These are phyloP conservation scores for Morelia viridis DNA, from an alignment of 2,797 vertebrate genomes.

Conservation along the genomic window DNA sequence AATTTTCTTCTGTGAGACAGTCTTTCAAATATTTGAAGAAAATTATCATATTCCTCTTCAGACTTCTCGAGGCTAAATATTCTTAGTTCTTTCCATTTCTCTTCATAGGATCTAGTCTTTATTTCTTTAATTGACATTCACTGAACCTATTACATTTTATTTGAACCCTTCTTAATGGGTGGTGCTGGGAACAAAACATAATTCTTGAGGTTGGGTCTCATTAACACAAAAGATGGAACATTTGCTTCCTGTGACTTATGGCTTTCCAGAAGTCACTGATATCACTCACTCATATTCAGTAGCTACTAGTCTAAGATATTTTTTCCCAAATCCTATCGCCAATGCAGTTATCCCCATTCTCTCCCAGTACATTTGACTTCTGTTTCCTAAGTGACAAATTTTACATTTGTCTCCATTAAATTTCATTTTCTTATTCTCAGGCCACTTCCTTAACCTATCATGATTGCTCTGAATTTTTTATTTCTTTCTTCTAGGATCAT, in stretches of 20 bases:
- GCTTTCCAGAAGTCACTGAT: not conserved
- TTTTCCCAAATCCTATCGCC: not conserved
- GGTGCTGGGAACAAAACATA: not conserved
- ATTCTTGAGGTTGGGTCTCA: not conserved
- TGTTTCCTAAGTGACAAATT: not conserved
- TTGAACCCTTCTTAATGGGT: not conserved
- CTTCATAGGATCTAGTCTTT: not conserved
- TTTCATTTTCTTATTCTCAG: not conserved
- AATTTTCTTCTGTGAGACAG: not conserved
- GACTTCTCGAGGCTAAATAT: not conserved
- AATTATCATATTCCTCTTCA: not conserved
- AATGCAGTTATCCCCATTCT: not conserved
- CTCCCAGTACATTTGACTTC: not conserved
- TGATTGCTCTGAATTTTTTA: not conserved
- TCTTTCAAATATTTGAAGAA: not conserved
- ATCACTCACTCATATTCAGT: not conserved
- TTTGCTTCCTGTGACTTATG: not conserved
- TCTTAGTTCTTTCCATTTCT: not conserved
- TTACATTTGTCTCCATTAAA: not conserved
- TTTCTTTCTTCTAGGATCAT: not conserved
- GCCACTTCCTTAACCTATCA: not conserved
- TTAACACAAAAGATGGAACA: not conserved
- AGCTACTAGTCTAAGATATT: not conserved
- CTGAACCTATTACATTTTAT: not conserved
- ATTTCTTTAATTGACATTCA: not conserved